Evolutionary conservation across 2,888 invertebrate genomes (phyloP), one percentile per base, ranked within the genome.

Genomic region (Parelbella ahira): DNA sequence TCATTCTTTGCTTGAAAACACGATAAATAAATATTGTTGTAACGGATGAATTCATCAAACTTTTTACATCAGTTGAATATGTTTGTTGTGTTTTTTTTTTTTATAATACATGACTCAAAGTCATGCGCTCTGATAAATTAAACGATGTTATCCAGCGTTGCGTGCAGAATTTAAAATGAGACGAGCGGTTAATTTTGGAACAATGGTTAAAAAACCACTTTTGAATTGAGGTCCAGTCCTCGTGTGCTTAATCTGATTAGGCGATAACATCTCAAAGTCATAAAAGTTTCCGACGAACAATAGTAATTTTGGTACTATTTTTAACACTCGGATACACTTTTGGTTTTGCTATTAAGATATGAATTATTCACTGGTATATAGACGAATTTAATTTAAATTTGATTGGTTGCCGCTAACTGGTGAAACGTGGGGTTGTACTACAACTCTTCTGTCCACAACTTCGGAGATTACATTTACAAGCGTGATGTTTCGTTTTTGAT

Each of bases 81-180:
- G 11, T 34, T 34, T 10, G 24, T 34, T 11, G 10, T n/a, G 10
- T 33, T 21, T 20, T 20, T 23, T 33, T 24, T 5, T 36, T 25
- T 24, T 34, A 13, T 10, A 6, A 2, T 25, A 32, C 19, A 32
- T 32, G 33, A 25, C 25, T 36, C 25, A 25, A 25, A 30, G 11
- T 45, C 47, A 44, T 45, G 46, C 45, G 47, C 38, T 36, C 39
- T 50, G 45, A 49, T 45, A 27, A 25, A 46, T 37, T 37, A 37
- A 39, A 34, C 27, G 48, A 48, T 48, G 38, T 28, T 38, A 50
- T 48, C 51, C 38, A 33, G 28, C 13, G 32, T 46, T 45, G 48
- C 43, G 50, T 37, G 24, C 36, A 23, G 49, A 50, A 51, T 54
- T 44, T 43, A 10, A 49, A 49, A 44, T 38, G 27, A 42, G 42